Base-by-base conservation (phyloP, 2,113 vertebrate genomes). In the Ceyx melanurus region DNA sequence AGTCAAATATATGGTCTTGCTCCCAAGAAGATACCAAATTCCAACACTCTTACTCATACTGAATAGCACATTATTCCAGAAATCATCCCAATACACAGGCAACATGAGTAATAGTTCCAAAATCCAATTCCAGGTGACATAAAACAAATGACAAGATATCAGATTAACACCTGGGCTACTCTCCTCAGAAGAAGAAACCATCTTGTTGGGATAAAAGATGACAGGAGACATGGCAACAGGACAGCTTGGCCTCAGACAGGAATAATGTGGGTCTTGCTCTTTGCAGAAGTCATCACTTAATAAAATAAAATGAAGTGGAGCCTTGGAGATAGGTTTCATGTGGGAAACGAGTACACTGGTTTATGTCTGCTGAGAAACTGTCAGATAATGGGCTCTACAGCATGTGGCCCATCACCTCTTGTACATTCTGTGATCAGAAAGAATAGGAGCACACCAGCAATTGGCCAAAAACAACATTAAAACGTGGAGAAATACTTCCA, bases 391-490 rank as follows among this genome's bases (percentile, higher is more conserved):
- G 85, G 67, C 86, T 81, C 75, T 90, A 72, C 79, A 90, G 90
- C 92, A 94, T 95, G 95, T 96, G 94, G 91, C 87, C 95, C 93
- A 95, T 96, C 95, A 95, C 95, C 92, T 94, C 88, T 88, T 87
- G 80, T 88, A 61, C 74, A 64, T 92, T 94, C 90, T 86, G 86
- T 29, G 95, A 92, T 89, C 93, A 95, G 78, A 80, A 95, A 96
- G 76, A 80, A 75, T 53, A 90, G 92, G 74, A 90, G 68, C 43
- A 93, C 29, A 84, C 82, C 87, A 96, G 89, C 82, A 92, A 95
- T 82, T 72, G 79, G 94, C 86, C 88, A 93, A 96, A 96, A 97
- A 94, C 78, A 91, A 96, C 88, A 95, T 12, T 67, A 94, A 94
- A 94, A 73, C 81, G 82, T 83, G 79, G 0, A 95, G 81, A 95